A percentile compares a stretch with the other conserved stretches of the same genome.
Conservation (phyloP, 2,797 vertebrate species). For the Rhynchotus rufescens region DNA sequence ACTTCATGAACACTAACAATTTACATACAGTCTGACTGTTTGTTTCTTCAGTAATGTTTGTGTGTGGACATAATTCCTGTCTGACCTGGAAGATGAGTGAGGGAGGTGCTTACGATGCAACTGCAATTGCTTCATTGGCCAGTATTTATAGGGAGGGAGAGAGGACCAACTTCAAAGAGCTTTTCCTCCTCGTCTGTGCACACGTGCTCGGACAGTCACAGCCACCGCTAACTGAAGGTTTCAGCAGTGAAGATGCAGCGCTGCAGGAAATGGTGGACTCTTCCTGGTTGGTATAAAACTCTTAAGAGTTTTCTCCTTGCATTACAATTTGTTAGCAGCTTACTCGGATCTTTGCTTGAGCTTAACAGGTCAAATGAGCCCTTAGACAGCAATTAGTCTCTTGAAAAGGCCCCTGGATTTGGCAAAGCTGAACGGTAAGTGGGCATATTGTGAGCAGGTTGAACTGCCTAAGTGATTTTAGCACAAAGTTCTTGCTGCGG, state of each 20-base stretch:
- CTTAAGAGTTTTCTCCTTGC: background rate
- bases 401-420: background rate
- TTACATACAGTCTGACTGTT: background rate
- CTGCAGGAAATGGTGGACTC: slow-evolving; percentile 2
- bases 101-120: background rate
- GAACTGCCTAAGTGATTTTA: background rate
- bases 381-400: background rate
- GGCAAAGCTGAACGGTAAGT: background rate
- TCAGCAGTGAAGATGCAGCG: background rate
- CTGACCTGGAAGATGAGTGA: background rate
- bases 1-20: background rate
- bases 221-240: background rate
- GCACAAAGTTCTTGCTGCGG: background rate
- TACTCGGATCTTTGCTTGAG: background rate
- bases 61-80: background rate
- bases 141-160: rapidly evolving
- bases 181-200: background rate
- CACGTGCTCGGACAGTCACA: background rate
- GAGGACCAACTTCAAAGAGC: background rate
- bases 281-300: background rate
- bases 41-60: background rate
- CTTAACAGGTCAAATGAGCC: background rate
- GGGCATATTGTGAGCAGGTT: background rate
- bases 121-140: background rate
- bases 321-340: background rate